phyloP scores from a whole-genome alignment of 2,888 invertebrate genomes.

The Nomada ruficornis region DNA sequence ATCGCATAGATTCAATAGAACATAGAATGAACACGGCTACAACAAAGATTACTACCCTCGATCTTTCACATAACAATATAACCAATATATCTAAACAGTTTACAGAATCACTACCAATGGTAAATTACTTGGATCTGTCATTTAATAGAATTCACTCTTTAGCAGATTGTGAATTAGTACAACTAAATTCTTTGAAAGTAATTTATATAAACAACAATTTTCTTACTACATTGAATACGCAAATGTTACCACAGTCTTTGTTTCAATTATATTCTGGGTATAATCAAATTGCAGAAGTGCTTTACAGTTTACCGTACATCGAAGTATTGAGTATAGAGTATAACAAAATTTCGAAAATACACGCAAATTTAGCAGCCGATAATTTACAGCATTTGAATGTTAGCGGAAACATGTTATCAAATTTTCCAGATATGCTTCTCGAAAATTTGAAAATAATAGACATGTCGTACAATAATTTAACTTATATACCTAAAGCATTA shows the following conservation, averaged over 20 bases:
- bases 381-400: slow-evolving; percentile 72
- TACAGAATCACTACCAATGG: slow-evolving; percentile 83
- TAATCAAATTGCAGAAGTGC: slow-evolving; percentile 70
- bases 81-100: slow-evolving; percentile 84
- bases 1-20: slow-evolving; percentile 82
- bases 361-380: slow-evolving; percentile 46
- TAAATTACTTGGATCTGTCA: slow-evolving; percentile 82
- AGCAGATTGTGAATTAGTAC: slow-evolving; percentile 42
- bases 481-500: slow-evolving; percentile 84
- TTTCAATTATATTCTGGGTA: slow-evolving; percentile 69
- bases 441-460: slow-evolving; percentile 85
- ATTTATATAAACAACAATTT: slow-evolving; percentile 73
- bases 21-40: slow-evolving; percentile 78
- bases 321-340: slow-evolving; percentile 71
- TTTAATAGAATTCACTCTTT: slow-evolving; percentile 73
- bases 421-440: slow-evolving; percentile 84
- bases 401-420: slow-evolving; percentile 81
- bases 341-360: slow-evolving; percentile 69
- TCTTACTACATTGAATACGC: slow-evolving; percentile 65
- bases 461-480: slow-evolving; percentile 85
- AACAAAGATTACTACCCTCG: slow-evolving; percentile 72
- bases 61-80: slow-evolving; percentile 81
- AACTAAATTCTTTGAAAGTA: slow-evolving; percentile 62
- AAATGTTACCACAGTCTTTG: slow-evolving; percentile 71
- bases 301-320: slow-evolving; percentile 60